These are phyloP conservation scores for Halocynthia aurantium DNA, from an alignment of 23 tunicate species.

Conservation along the genomic window DNA sequence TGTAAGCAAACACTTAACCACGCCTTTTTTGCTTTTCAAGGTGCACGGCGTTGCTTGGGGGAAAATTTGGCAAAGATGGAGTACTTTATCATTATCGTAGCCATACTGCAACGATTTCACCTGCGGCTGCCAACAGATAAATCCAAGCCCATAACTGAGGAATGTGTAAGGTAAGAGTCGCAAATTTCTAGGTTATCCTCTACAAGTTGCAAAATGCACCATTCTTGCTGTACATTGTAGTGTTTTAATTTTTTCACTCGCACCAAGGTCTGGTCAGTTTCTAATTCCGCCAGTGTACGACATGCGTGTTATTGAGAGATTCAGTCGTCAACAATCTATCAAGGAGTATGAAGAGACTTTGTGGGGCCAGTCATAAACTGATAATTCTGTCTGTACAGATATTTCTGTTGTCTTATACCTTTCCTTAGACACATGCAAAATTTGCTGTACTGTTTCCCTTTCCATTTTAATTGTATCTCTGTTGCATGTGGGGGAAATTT, in stretches of 20 bases:
- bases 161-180: slow-evolving; percentile 22
- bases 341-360: slow-evolving; percentile 34
- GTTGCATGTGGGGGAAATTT: too few relatives aligned
- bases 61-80: slow-evolving; percentile 41
- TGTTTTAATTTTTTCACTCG: neutral
- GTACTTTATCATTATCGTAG: slow-evolving; percentile 23
- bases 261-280: slow-evolving; percentile 38
- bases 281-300: slow-evolving; percentile 31
- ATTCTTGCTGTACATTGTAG: neutral
- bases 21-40: neutral
- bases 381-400: too few relatives aligned
- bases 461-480: too few relatives aligned
- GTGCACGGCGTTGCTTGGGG: slow-evolving; percentile 37
- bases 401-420: too few relatives aligned
- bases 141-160: slow-evolving; percentile 28
- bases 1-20: too few relatives aligned
- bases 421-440: too few relatives aligned
- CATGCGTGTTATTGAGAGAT: slow-evolving; percentile 35
- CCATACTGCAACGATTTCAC: slow-evolving; percentile 37
- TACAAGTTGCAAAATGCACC: too few relatives aligned
- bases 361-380: neutral
- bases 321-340: slow-evolving; percentile 21
- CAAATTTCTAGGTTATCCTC: too few relatives aligned
- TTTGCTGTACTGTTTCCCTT: too few relatives aligned
- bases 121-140: slow-evolving; percentile 11